These are phyloP conservation scores for Marasmarcha lunaedactyla DNA, from an alignment of 2,888 invertebrate genomes.

Conservation along the genomic window DNA sequence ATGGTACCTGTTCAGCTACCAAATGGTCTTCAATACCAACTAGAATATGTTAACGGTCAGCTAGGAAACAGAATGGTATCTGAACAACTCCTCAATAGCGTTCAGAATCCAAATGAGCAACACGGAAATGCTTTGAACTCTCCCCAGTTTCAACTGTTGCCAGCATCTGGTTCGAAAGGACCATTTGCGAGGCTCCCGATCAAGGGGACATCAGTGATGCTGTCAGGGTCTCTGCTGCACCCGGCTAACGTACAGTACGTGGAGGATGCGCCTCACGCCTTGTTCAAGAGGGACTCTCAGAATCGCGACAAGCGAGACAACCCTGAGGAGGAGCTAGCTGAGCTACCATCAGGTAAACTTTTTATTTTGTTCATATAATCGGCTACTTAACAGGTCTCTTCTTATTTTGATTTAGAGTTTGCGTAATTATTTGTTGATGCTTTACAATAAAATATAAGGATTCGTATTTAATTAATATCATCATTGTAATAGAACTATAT, in stretches of 20 bases:
- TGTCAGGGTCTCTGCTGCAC: constrained; percentile 59
- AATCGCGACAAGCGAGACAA: constrained; percentile 62
- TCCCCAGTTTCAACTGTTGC: constrained; percentile 21
- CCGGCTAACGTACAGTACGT: constrained; percentile 74
- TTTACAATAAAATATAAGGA: too few relatives aligned
- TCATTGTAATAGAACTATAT: too few relatives aligned
- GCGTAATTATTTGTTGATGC: too few relatives aligned
- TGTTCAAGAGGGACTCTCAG: constrained; percentile 60
- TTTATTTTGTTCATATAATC: too few relatives aligned
- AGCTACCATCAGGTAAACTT: constrained; percentile 31
- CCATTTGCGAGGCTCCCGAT: constrained; percentile 6
- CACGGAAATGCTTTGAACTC: constrained; percentile 21
- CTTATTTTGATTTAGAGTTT: too few relatives aligned
- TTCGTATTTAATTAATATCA: too few relatives aligned
- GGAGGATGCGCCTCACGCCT: constrained; percentile 62
- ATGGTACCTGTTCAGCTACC: constrained; percentile 53
- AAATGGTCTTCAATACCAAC: constrained; percentile 62
- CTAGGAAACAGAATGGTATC: constrained; percentile 69
- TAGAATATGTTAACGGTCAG: constrained; percentile 75
- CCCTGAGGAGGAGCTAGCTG: constrained; percentile 47
- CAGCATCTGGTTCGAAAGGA: constrained; percentile 8
- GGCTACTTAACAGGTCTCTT: too few relatives aligned
- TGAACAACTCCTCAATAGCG: constrained; percentile 62
- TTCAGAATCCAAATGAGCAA: constrained; percentile 27
- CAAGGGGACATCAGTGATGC: constrained; percentile 39